phyloP scores from a whole-genome alignment of 2,797 vertebrate genomes.

The Pseudotriccus pelzelni region DNA sequence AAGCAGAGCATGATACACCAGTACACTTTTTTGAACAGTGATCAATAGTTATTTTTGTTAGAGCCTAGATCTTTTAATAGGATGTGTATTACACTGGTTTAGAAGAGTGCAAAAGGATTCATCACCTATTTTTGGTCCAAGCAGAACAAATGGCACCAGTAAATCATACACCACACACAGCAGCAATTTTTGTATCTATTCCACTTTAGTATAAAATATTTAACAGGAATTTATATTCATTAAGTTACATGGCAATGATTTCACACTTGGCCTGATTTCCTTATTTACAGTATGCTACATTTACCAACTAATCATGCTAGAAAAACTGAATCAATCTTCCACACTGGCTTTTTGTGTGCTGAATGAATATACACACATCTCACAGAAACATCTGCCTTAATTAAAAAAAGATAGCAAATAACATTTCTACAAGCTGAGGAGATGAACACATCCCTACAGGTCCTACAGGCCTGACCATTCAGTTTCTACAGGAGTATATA shows the following conservation, averaged over 20 bases:
- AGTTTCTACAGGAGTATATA: not conserved
- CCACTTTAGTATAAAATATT: not conserved
- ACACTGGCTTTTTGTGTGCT: not conserved
- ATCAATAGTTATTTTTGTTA: not conserved
- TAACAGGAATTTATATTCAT: not conserved
- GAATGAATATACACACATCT: not conserved
- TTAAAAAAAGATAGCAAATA: not conserved
- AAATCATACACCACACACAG: not conserved
- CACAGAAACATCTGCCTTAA: not conserved
- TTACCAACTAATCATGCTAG: not conserved
- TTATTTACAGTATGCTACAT: not conserved
- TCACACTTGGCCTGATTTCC: not conserved
- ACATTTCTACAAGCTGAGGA: not conserved
- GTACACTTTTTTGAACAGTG: not conserved
- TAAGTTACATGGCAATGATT: not conserved
- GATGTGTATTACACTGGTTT: not conserved
- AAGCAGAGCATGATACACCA: not conserved
- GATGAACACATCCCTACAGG: not conserved
- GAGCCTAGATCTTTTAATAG: not conserved
- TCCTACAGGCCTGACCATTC: not conserved
- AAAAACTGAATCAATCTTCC: not conserved
- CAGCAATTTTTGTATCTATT: not conserved
- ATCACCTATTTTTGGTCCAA: not conserved
- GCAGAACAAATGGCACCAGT: not conserved
- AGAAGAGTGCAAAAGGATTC: not conserved